phyloP scores from a whole-genome alignment of 1,140 invertebrate species.

The Orius laevigatus region DNA sequence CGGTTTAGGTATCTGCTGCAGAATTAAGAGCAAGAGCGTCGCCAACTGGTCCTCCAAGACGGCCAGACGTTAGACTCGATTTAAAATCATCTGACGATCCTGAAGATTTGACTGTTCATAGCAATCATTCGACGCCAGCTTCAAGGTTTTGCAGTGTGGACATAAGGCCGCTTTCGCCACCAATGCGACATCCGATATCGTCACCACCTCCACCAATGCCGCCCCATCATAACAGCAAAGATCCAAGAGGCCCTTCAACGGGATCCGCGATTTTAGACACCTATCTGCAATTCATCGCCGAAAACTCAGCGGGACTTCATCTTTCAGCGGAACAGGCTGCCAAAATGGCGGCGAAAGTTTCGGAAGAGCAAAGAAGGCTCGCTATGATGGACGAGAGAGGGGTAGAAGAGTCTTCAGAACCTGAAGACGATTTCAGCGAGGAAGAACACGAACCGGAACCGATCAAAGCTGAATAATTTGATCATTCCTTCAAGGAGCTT shows the following conservation, averaged over 20 bases:
- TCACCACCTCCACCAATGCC: conserved; percentile 10
- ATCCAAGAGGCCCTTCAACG: conserved; percentile 27
- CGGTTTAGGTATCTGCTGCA: conserved; percentile 41
- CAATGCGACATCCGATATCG: conserved; percentile 5
- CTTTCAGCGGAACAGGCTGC: conserved; percentile 22
- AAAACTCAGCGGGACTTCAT: conserved; percentile 45
- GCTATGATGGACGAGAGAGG: conserved; percentile 19
- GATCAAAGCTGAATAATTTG: conserved; percentile 23
- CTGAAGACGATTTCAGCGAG: conserved; percentile 22
- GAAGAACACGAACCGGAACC: conserved; percentile 23
- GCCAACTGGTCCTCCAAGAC: conserved; percentile 58
- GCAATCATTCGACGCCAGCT: conserved; percentile 12
- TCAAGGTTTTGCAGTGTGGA: conserved; percentile 17
- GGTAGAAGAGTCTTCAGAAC: conserved; percentile 20
- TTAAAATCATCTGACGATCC: conserved; percentile 50
- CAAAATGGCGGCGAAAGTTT: conserved; percentile 20
- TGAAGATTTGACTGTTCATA: conserved; percentile 51
- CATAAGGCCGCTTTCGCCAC: conserved; percentile 17
- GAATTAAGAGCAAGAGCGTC: conserved; percentile 64
- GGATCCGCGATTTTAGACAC: conserved; percentile 67
- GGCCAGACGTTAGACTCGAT: conserved; percentile 55
- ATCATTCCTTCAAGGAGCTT: neutral
- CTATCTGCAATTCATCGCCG: conserved; percentile 68
- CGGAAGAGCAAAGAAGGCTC: conserved; percentile 18
- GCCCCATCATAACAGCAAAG: conserved; percentile 12